Percentiles rank a stretch among this genome's conserved stretches.
phyloP scores from a whole-genome alignment of 2,888 invertebrate genomes.

The Latrodectus hesperus region DNA sequence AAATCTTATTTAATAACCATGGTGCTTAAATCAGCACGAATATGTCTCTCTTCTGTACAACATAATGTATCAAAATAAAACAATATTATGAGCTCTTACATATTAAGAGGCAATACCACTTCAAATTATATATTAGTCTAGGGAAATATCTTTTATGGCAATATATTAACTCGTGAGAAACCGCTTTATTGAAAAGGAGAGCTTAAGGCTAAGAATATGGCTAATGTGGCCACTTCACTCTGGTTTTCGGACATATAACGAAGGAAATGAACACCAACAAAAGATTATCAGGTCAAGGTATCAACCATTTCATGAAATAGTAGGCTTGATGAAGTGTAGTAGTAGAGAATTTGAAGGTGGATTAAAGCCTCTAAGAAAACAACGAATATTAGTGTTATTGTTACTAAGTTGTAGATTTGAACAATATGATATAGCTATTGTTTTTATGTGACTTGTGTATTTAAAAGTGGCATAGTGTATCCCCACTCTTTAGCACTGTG shows the following conservation, averaged over 20 bases:
- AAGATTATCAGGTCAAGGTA: background rate
- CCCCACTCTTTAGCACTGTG: slow-evolving; percentile 19
- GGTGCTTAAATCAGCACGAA: too few relatives aligned
- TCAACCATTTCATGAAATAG: slow-evolving; percentile 44
- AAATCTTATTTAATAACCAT: too few relatives aligned
- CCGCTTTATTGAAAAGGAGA: background rate
- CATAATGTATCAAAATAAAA: too few relatives aligned
- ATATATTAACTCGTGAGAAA: background rate
- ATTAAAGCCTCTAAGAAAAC: slow-evolving; percentile 63
- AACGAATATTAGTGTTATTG: slow-evolving; percentile 68
- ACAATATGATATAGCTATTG: slow-evolving; percentile 51
- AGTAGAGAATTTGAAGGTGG: slow-evolving; percentile 56
- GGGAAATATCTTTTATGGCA: background rate
- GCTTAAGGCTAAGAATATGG: background rate
- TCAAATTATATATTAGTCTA: too few relatives aligned
- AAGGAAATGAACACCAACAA: background rate
- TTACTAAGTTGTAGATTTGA: slow-evolving; percentile 54
- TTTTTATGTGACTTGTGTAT: slow-evolving; percentile 61
- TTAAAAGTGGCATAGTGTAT: slow-evolving; percentile 26
- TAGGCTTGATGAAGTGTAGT: slow-evolving; percentile 56
- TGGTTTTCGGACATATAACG: slow-evolving; percentile 38
- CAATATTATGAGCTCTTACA: too few relatives aligned
- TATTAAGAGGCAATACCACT: too few relatives aligned
- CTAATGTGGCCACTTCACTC: background rate
- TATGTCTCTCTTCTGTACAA: too few relatives aligned